A percentile compares a stretch with the other conserved stretches of the same genome.
Evolutionary conservation across 2,888 invertebrate species (phyloP).

Genomic region (Pyrrhosoma nymphula): DNA sequence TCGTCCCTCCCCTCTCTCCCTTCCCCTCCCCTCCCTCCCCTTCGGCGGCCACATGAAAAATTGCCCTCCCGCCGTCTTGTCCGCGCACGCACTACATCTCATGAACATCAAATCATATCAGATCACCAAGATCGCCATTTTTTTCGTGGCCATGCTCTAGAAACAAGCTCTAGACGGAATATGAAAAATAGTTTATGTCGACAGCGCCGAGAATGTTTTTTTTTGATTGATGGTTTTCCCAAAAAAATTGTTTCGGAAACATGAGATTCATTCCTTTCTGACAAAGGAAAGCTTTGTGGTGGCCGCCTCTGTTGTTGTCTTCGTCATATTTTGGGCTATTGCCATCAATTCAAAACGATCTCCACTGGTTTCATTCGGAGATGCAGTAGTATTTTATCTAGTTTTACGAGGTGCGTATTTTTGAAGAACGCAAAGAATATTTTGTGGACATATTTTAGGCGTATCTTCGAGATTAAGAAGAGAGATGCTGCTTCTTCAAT

Average conservation of each 20-base stretch:
- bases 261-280: background rate
- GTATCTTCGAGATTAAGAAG: no score
- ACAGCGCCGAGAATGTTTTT: background rate
- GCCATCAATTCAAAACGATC: background rate
- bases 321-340: background rate
- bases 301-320: background rate
- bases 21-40: background rate
- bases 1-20: background rate
- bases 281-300: background rate
- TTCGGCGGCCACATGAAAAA: background rate
- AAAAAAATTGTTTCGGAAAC: background rate
- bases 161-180: background rate
- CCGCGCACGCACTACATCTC: conserved; percentile 15
- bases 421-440: no score
- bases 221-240: background rate
- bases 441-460: no score
- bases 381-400: no score
- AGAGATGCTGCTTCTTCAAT: no score
- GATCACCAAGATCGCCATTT: background rate
- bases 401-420: no score
- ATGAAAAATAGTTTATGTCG: conserved; percentile 4
- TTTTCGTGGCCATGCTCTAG: background rate
- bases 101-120: conserved; percentile 3
- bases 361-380: no score
- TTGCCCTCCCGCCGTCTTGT: background rate